phyloP scores from a whole-genome alignment of 2,113 vertebrate genomes.

The Origma solitaria region DNA sequence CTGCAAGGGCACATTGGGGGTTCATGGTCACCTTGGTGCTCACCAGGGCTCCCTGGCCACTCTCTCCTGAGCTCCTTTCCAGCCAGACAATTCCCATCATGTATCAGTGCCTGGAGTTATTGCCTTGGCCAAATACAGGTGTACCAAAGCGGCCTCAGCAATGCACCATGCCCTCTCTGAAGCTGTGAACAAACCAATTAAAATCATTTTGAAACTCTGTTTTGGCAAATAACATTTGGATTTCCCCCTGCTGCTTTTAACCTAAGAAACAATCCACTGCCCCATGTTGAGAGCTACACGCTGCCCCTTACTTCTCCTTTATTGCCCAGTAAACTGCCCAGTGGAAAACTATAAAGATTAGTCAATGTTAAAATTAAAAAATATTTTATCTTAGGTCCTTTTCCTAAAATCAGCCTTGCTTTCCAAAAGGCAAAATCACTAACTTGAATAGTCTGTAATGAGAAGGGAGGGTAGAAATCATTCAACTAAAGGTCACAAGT shows the following conservation, averaged over 20 bases:
- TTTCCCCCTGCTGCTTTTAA: neutral
- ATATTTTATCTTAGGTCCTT: neutral
- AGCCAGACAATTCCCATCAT: neutral
- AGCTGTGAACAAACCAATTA: neutral
- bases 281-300: neutral
- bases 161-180: neutral
- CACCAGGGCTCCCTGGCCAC: neutral
- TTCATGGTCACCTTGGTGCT: neutral
- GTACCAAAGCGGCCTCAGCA: neutral
- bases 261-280: neutral
- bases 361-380: neutral
- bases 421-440: neutral
- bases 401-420: neutral
- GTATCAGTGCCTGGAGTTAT: neutral
- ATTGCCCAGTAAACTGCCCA: neutral
- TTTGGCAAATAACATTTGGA: neutral
- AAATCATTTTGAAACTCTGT: neutral
- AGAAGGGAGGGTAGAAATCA: neutral
- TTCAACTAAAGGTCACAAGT: neutral
- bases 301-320: neutral
- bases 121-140: neutral
- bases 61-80: neutral
- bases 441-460: neutral
- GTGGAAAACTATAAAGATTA: neutral
- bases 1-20: neutral